Evolutionary conservation across 2,113 vertebrate species (phyloP).

Genomic region (Neomonachus schauinslandi): DNA sequence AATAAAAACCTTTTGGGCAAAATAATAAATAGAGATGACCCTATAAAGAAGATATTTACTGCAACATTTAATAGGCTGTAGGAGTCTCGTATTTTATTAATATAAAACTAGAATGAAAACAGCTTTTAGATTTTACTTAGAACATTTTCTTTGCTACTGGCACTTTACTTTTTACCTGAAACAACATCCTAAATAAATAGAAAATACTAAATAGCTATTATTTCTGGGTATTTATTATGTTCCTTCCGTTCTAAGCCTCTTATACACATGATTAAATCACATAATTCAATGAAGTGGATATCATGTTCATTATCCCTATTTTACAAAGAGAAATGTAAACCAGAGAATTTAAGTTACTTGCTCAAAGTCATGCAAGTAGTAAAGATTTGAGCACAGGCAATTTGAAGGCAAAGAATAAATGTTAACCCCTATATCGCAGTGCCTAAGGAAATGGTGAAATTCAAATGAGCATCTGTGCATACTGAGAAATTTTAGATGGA

Average conservation of each 20-base stretch:
- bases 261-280: not conserved
- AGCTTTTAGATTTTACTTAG: not conserved
- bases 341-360: not conserved
- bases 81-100: not conserved
- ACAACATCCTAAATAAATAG: not conserved
- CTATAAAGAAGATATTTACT: not conserved
- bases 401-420: not conserved
- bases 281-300: not conserved
- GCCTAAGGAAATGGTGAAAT: slow-evolving; percentile 1
- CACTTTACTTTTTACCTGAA: not conserved
- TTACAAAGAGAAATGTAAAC: slow-evolving; percentile 39
- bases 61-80: not conserved
- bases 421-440: not conserved
- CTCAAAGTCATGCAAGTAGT: not conserved
- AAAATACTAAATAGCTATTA: not conserved
- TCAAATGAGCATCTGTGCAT: not conserved
- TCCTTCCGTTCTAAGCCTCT: not conserved
- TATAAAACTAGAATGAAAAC: not conserved
- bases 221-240: not conserved
- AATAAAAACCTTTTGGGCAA: not conserved
- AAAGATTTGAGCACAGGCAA: not conserved
- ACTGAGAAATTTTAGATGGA: not conserved
- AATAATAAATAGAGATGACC: not conserved
- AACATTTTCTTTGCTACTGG: not conserved
- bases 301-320: not conserved